Percentiles rank a stretch among this genome's conserved stretches.
phyloP scores from a whole-genome alignment of 1,140 invertebrate species.

The Diuraphis noxia region DNA sequence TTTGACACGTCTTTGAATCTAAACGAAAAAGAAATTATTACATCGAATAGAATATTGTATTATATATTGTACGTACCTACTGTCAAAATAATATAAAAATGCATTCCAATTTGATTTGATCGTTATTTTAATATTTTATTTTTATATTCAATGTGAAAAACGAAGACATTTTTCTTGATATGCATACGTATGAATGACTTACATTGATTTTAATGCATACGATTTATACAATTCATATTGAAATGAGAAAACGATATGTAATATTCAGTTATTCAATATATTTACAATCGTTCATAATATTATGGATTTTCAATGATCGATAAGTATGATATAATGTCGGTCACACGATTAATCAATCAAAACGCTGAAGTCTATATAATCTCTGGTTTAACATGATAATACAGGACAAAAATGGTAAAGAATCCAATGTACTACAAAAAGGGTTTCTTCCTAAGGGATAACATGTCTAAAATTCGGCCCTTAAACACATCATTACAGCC shows the following conservation, averaged over 20 bases:
- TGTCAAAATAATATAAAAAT: not conserved
- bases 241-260: not conserved
- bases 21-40: not conserved
- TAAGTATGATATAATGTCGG: slow-evolving; percentile 2
- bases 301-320: not conserved
- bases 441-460: slow-evolving; percentile 43
- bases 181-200: not conserved
- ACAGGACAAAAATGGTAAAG: not conserved
- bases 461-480: slow-evolving; percentile 51
- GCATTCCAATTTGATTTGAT: not conserved
- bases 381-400: slow-evolving; percentile 40
- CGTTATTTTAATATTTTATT: not conserved
- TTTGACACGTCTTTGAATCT: not conserved
- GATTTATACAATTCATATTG: not conserved
- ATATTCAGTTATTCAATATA: not conserved
- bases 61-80: not conserved
- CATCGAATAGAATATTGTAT: not conserved
- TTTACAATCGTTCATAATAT: not conserved
- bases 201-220: not conserved
- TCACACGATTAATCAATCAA: slow-evolving; percentile 27
- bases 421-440: slow-evolving; percentile 42
- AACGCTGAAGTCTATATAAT: slow-evolving; percentile 14
- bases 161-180: not conserved
- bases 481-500: slow-evolving; percentile 51
- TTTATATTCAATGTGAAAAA: not conserved